These are phyloP conservation scores for Subacronicta megacephala DNA, from an alignment of 2,888 invertebrate genomes.

Conservation along the genomic window DNA sequence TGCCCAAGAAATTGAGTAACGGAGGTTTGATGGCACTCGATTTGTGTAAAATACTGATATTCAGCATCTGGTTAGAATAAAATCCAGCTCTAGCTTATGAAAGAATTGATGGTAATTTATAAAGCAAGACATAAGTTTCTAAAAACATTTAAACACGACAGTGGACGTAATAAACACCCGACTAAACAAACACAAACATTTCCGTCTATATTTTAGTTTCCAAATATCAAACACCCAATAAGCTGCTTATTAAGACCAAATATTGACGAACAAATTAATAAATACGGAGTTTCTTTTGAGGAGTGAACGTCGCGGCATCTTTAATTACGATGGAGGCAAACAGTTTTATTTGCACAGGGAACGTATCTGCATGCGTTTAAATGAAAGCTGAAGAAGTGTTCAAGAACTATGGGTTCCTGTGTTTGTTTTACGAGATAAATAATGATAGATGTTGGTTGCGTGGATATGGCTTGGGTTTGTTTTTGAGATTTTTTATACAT, in stretches of 20 bases:
- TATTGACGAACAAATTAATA: slow-evolving; percentile 86
- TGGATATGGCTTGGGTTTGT: slow-evolving; percentile 48
- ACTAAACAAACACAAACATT: slow-evolving; percentile 37
- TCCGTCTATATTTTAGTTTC: slow-evolving; percentile 32
- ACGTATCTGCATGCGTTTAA: slow-evolving; percentile 84
- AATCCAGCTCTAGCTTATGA: too few species aligned
- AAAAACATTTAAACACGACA: slow-evolving; percentile 2
- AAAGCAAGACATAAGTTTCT: neutral
- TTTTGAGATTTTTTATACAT: neutral
- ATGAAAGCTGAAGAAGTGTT: slow-evolving; percentile 85
- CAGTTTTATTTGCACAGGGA: slow-evolving; percentile 80
- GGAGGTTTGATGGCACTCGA: too few species aligned
- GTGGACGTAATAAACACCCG: slow-evolving; percentile 9
- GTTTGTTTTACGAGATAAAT: slow-evolving; percentile 76
- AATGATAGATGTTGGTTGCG: slow-evolving; percentile 58
- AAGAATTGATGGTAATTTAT: too few species aligned
- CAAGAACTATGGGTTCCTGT: slow-evolving; percentile 80
- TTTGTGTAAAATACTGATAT: too few species aligned
- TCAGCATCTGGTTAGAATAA: too few species aligned
- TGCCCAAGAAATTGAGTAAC: too few species aligned
- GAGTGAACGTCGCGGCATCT: slow-evolving; percentile 77
- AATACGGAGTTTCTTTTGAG: slow-evolving; percentile 86
- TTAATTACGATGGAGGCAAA: slow-evolving; percentile 85
- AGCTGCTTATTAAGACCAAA: slow-evolving; percentile 85
- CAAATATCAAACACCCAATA: slow-evolving; percentile 66